These are phyloP conservation scores for Bergia sp. DNA, from an alignment of 92 coral and sea anemone species.

Conservation along the genomic window DNA sequence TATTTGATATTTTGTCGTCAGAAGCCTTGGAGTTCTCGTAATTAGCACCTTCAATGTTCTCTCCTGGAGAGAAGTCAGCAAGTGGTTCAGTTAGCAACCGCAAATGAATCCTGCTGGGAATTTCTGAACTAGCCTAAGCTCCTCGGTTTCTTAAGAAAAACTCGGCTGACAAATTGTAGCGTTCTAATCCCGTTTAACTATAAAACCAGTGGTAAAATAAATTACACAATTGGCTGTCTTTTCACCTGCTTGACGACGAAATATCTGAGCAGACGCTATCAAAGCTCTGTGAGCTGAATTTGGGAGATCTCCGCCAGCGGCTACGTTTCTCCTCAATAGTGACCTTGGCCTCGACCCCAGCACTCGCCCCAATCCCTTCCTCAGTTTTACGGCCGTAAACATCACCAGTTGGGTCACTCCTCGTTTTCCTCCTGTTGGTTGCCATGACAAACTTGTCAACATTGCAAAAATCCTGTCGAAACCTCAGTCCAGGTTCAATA, in stretches of 20 bases:
- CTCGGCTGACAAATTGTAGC: not conserved
- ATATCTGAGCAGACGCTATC: conserved; percentile 28
- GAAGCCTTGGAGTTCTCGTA: too few relatives aligned
- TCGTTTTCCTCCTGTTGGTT: conserved; percentile 14
- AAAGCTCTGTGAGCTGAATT: conserved; percentile 9
- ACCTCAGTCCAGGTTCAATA: not conserved
- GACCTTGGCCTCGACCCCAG: not conserved
- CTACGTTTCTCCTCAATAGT: conserved; percentile 27
- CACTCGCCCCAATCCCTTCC: not conserved
- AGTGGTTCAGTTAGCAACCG: too few relatives aligned
- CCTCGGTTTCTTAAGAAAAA: too few relatives aligned
- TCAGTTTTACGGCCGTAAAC: not conserved
- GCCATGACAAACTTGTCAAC: not conserved
- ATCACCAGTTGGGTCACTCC: conserved; percentile 7
- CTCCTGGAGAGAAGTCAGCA: too few relatives aligned
- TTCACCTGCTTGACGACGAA: conserved; percentile 33
- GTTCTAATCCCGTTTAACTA: not conserved
- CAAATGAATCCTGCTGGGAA: too few relatives aligned
- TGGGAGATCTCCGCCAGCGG: conserved; percentile 4
- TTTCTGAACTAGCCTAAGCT: too few relatives aligned
- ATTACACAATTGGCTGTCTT: not conserved
- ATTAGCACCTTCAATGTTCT: too few relatives aligned
- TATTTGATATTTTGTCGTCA: too few relatives aligned
- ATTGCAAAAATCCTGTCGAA: not conserved
- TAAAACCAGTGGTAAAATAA: not conserved